Percentiles rank a stretch among this genome's conserved stretches.
phyloP scores from a whole-genome alignment of 2,113 vertebrate species.

The Lycocorax pyrrhopterus region DNA sequence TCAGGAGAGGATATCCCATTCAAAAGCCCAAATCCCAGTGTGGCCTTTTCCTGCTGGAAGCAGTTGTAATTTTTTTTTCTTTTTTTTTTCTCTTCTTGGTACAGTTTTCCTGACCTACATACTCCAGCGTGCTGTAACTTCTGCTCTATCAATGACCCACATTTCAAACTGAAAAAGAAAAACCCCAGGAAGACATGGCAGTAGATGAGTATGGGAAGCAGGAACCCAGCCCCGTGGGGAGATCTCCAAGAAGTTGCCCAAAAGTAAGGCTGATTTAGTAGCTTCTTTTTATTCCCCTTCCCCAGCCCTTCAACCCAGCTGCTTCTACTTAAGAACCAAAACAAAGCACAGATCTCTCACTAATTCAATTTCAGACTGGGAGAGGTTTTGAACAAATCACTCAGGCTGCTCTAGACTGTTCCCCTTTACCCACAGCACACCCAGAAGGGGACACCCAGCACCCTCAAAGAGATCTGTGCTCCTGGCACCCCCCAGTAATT shows the following conservation, averaged over 20 bases:
- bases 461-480: neutral
- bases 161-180: neutral
- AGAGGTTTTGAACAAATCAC: neutral
- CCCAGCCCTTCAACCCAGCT: neutral
- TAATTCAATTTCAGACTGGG: neutral
- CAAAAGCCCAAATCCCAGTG: slow-evolving; percentile 25
- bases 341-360: neutral
- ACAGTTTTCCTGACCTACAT: slow-evolving; percentile 54
- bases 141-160: neutral
- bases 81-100: neutral
- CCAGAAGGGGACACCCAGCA: neutral
- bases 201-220: neutral
- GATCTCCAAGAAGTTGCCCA: neutral
- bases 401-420: neutral
- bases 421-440: neutral
- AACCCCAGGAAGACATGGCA: neutral
- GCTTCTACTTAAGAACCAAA: slow-evolving; percentile 37
- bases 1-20: slow-evolving; percentile 43
- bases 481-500: neutral
- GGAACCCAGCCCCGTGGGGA: neutral
- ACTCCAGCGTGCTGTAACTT: neutral
- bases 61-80: neutral
- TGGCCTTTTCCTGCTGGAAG: slow-evolving; percentile 41
- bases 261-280: neutral
- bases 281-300: neutral